These are phyloP conservation scores for Myripristis jacobus DNA, from an alignment of 2,797 vertebrate species.

Conservation along the genomic window DNA sequence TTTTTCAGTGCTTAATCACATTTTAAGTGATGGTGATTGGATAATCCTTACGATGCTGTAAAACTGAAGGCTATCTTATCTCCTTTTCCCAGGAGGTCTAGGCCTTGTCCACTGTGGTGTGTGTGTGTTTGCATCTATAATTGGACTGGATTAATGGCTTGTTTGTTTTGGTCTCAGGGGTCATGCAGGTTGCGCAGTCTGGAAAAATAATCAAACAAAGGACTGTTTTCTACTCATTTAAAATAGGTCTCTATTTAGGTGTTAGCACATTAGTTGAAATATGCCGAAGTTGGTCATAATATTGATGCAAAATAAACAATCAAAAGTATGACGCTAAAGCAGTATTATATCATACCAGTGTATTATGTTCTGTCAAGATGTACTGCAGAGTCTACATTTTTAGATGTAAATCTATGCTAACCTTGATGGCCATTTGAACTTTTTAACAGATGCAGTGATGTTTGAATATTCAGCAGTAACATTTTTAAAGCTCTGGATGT, in stretches of 20 bases:
- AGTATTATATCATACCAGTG: background rate
- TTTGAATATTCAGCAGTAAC: too few relatives aligned
- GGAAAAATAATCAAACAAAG: slow-evolving; percentile 18
- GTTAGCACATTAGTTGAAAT: background rate
- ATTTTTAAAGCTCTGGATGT: too few relatives aligned
- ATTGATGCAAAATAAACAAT: background rate
- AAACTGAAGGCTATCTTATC: background rate
- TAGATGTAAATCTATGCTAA: too few relatives aligned
- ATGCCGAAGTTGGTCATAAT: background rate
- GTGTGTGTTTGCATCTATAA: slow-evolving; percentile 7
- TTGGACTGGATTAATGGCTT: slow-evolving; percentile 26
- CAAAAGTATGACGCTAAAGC: background rate
- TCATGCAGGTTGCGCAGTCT: slow-evolving; percentile 26
- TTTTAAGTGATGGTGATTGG: slow-evolving; percentile 1
- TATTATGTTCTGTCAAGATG: background rate
- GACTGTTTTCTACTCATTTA: slow-evolving; percentile 10
- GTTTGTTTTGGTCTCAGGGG: slow-evolving; percentile 29
- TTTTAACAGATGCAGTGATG: too few relatives aligned
- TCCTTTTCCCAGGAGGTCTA: slow-evolving; percentile 11
- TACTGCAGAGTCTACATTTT: background rate
- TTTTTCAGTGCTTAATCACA: background rate
- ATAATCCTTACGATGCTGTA: slow-evolving; percentile 10
- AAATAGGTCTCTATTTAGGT: background rate
- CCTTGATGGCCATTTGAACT: too few relatives aligned
- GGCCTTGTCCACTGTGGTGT: slow-evolving; percentile 1